Evolutionary conservation across 2,888 invertebrate genomes (phyloP).

Genomic region (Pristionchus maxplancki): DNA sequence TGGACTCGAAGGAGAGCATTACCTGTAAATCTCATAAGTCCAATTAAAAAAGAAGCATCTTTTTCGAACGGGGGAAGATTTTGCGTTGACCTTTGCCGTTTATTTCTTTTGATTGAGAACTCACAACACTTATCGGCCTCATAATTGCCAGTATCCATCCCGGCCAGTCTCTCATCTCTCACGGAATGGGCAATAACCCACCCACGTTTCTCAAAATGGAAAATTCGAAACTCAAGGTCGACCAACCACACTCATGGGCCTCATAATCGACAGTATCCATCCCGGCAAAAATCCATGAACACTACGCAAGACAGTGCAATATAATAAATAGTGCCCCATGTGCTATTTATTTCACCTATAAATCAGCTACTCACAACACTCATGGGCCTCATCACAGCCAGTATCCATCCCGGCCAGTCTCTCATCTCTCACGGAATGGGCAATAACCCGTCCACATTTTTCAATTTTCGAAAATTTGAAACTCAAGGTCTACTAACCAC

Average conservation of each 20-base stretch:
- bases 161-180: background rate
- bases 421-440: too few species aligned
- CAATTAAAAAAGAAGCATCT: too few species aligned
- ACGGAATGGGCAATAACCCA: too few species aligned
- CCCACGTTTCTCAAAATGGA: background rate
- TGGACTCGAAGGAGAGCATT: background rate
- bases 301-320: too few species aligned
- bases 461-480: background rate
- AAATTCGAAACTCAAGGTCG: too few species aligned
- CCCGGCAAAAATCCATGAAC: slow-evolving; percentile 12
- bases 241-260: background rate
- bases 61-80: too few species aligned
- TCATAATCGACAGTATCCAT: background rate
- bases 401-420: background rate
- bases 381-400: background rate
- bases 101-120: too few species aligned
- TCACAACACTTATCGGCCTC: background rate
- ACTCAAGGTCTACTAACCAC: too few species aligned
- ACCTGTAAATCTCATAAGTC: background rate
- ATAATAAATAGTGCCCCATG: too few species aligned
- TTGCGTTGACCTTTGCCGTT: too few species aligned
- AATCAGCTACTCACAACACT: background rate
- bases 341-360: too few species aligned
- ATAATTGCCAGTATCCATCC: background rate
- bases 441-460: too few species aligned